Evolutionary conservation across 2,797 vertebrate genomes (phyloP).

Genomic region (Gambusia yucatana): DNA sequence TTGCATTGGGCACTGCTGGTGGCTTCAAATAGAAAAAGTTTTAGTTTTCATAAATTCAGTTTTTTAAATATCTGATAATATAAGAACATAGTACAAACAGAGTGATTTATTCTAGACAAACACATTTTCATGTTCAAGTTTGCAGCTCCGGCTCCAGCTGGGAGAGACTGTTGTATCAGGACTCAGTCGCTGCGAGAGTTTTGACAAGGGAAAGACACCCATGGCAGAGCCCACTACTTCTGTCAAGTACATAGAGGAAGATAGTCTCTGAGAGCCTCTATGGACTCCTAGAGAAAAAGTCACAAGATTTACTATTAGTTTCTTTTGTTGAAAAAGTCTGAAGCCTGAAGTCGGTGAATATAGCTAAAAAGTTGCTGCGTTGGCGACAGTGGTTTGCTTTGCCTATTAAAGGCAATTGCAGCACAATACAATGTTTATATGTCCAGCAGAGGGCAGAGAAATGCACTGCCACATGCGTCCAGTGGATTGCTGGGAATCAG

Average conservation of each 20-base stretch:
- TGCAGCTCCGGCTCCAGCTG: too few relatives aligned
- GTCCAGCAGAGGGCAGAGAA: constrained; percentile 3
- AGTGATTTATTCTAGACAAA: not conserved
- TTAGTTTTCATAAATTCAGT: not conserved
- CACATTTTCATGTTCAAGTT: not conserved
- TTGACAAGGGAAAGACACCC: too few relatives aligned
- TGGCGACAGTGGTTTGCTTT: not conserved
- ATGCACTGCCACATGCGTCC: not conserved
- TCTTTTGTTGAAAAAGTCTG: not conserved
- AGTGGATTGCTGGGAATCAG: not conserved
- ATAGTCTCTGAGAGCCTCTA: not conserved
- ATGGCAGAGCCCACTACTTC: not conserved
- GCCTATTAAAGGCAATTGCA: not conserved
- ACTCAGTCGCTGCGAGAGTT: not conserved
- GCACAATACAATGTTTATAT: not conserved
- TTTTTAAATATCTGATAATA: not conserved
- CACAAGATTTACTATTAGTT: not conserved
- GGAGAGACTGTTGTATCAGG: not conserved
- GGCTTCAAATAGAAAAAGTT: too few relatives aligned
- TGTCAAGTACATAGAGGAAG: not conserved
- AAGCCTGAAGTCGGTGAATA: not conserved
- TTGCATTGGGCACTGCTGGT: not conserved
- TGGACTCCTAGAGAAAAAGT: not conserved
- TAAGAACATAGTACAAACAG: not conserved
- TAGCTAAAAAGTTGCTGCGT: not conserved